phyloP scores from a whole-genome alignment of 2,888 invertebrate genomes.

The Phyllotreta striolata region DNA sequence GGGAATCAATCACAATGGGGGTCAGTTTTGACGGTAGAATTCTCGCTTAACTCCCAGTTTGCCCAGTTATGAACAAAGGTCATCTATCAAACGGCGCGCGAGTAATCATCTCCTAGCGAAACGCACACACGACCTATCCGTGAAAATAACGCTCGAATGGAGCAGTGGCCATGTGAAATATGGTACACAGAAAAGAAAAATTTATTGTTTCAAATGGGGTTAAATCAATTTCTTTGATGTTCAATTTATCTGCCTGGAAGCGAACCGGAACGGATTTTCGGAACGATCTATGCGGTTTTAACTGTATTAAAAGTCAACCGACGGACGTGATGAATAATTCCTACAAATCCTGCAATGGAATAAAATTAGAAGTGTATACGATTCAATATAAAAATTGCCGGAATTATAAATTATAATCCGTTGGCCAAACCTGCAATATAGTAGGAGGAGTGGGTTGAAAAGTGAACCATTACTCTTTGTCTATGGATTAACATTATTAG shows the following conservation, averaged over 20 bases:
- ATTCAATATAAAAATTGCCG: not conserved
- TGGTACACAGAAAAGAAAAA: constrained; percentile 10
- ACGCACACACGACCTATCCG: constrained; percentile 14
- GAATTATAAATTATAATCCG: constrained; percentile 20
- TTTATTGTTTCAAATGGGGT: constrained; percentile 12
- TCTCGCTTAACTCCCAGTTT: constrained; percentile 27
- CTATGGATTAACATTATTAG: not conserved
- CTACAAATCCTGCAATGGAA: not conserved
- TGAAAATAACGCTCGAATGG: not conserved
- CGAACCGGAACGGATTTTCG: too few species aligned
- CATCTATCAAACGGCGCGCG: constrained; percentile 30
- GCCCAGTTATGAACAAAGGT: constrained; percentile 32
- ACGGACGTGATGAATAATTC: not conserved
- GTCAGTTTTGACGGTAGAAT: constrained; percentile 10
- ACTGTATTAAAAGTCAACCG: not conserved
- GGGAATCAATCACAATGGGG: too few species aligned
- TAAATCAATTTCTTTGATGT: constrained; percentile 12
- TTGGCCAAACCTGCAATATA: constrained; percentile 15
- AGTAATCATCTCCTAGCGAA: constrained; percentile 25
- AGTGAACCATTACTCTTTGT: constrained; percentile 20
- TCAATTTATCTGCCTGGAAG: not conserved
- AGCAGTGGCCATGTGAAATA: constrained; percentile 11
- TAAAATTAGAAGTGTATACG: too few species aligned
- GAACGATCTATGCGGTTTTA: too few species aligned
- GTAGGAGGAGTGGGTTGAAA: constrained; percentile 22